Evolutionary conservation across 2,113 vertebrate species (phyloP), one percentile per base, ranked within the genome.

Genomic region (Serinus canaria): DNA sequence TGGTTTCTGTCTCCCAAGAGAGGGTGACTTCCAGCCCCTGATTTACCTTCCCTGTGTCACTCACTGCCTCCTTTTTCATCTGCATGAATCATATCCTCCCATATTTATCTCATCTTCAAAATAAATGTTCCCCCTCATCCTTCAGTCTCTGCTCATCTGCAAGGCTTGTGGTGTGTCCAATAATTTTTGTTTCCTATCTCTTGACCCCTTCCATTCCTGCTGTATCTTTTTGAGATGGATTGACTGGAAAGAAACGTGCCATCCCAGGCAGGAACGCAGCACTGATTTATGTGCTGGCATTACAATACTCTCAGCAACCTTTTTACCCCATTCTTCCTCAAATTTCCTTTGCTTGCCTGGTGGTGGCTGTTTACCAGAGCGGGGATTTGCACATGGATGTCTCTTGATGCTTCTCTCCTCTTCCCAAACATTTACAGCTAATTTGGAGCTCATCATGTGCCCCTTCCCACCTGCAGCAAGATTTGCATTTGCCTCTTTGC

Each of bases 131-230:
- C 49, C 76, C 66, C 76, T 89, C 69, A 90, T 93, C 86, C 83
- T 87, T 95, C 95, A 94, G 80, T 28, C 83, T 83, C 85, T 50
- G 67, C 58, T 92, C 92, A 92, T 74, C n/a, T 55, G 37, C 68
- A 94, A 94, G 91, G 43, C 83, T 82, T 30, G 82, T 73, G 13
- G 46, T 3, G 22, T 78, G 76, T 88, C 73, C 68, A 83, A 80
- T 94, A 80, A 92, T 89, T 96, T 96, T 85, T 89, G 83, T 50
- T 92, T 89, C 86, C 84, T 85, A 58, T 94, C 79, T 94, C 76
- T 76, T 78, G 84, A 92, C 87, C 91, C 68, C 37, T 88, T 89
- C 83, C 55, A 41, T 83, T 90, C 83, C 70, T 68, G 39, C 91
- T 47, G 66, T 56, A 94, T 83, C 84, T 75, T 94, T 94, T 79